These are phyloP conservation scores for Sinhomidia bicolor DNA, from an alignment of 2,888 invertebrate species.

Conservation along the genomic window DNA sequence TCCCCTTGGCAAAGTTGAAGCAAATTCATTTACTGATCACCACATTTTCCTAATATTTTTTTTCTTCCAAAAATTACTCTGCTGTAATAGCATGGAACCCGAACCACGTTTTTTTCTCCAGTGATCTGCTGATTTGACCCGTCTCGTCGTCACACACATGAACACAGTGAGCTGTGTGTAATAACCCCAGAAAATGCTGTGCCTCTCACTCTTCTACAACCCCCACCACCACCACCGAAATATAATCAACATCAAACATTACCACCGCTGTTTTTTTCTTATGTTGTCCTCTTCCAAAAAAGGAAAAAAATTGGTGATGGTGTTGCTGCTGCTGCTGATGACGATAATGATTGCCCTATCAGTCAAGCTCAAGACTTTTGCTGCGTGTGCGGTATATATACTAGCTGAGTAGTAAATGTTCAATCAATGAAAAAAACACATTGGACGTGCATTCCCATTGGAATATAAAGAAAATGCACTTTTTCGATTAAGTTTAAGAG, in stretches of 20 bases:
- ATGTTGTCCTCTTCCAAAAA: not conserved
- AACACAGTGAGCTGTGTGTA: slow-evolving; percentile 49
- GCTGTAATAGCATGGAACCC: slow-evolving; percentile 49
- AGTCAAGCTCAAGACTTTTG: slow-evolving; percentile 59
- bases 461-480: slow-evolving; percentile 53
- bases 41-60: not conserved
- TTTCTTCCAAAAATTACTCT: no score
- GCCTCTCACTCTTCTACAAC: no score
- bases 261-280: not conserved
- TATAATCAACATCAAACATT: not conserved
- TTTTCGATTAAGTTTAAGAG: slow-evolving; percentile 69
- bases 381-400: slow-evolving; percentile 4
- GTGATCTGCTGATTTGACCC: slow-evolving; percentile 30
- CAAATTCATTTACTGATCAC: slow-evolving; percentile 38
- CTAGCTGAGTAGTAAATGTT: slow-evolving; percentile 44
- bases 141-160: slow-evolving; percentile 1
- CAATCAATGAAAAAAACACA: slow-evolving; percentile 46
- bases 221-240: slow-evolving; percentile 4
- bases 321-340: slow-evolving; percentile 54
- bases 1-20: no score
- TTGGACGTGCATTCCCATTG: not conserved
- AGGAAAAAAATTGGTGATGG: no score
- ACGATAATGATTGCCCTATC: slow-evolving; percentile 59
- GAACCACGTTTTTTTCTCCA: slow-evolving; percentile 5
- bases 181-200: slow-evolving; percentile 24